These are phyloP conservation scores for Phylloscopus trochilus DNA, from an alignment of 2,113 vertebrate genomes.

Conservation along the genomic window DNA sequence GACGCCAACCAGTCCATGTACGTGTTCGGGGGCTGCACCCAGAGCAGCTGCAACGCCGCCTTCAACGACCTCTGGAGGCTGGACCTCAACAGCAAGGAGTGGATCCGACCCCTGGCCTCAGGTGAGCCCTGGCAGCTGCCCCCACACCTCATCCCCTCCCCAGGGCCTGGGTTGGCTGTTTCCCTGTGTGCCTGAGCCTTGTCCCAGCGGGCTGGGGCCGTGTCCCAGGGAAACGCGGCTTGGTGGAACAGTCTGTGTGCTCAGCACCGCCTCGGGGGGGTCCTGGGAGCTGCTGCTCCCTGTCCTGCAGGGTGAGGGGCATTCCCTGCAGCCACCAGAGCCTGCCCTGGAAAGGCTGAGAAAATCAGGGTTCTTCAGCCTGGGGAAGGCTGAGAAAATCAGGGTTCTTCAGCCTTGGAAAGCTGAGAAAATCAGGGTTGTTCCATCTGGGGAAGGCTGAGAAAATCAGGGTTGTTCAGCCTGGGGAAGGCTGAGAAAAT, in stretches of 20 bases:
- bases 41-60: conserved; percentile 97
- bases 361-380: neutral
- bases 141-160: neutral
- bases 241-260: neutral
- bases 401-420: neutral
- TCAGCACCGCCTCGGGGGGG: rapidly evolving
- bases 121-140: conserved; percentile 68
- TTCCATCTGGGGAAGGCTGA: neutral
- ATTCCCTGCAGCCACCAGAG: neutral
- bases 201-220: rapidly evolving
- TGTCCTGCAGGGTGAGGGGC: neutral
- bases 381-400: neutral
- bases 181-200: rapidly evolving
- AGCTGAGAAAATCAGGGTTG: too few relatives aligned
- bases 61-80: conserved; percentile 99
- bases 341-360: neutral
- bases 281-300: neutral
- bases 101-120: conserved; percentile 97
- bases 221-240: rapidly evolving
- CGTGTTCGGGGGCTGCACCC: conserved; percentile 97
- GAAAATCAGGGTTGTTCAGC: too few relatives aligned
- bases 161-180: rapidly evolving
- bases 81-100: conserved; percentile 98
- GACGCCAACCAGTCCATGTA: conserved; percentile 98
- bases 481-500: neutral